A percentile compares a stretch with the other conserved stretches of the same genome.
phyloP scores from a whole-genome alignment of 2,888 invertebrate species.

The Aplocera efformata region DNA sequence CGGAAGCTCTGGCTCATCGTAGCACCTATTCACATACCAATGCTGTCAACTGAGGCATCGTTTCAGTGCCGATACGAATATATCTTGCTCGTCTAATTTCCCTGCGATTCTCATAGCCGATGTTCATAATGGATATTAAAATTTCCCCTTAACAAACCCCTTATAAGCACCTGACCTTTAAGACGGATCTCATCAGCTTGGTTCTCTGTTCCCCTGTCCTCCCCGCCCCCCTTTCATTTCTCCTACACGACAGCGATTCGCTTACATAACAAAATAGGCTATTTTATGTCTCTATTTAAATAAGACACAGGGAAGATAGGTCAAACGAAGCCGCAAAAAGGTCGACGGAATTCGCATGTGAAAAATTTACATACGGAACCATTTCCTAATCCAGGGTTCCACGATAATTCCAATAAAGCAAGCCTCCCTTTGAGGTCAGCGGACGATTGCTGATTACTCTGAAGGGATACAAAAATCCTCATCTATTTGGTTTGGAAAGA shows the following conservation, averaged over 20 bases:
- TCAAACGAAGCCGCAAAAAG: slow-evolving; percentile 28
- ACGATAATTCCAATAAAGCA: slow-evolving; percentile 29
- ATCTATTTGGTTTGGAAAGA: slow-evolving; percentile 15
- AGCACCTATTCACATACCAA: too few relatives aligned
- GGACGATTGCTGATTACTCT: slow-evolving; percentile 18
- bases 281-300: slow-evolving; percentile 15
- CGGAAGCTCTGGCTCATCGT: too few relatives aligned
- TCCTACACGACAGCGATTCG: neutral
- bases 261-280: slow-evolving; percentile 8
- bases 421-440: slow-evolving; percentile 24
- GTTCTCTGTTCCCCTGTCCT: neutral
- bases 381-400: slow-evolving; percentile 27
- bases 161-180: too few relatives aligned
- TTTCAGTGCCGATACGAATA: too few relatives aligned
- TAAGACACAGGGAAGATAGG: slow-evolving; percentile 22
- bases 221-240: neutral
- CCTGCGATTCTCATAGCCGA: too few relatives aligned
- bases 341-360: slow-evolving; percentile 28
- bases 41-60: too few relatives aligned
- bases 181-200: too few relatives aligned
- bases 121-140: too few relatives aligned
- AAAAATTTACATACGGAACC: slow-evolving; percentile 29
- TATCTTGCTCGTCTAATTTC: too few relatives aligned
- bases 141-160: too few relatives aligned
- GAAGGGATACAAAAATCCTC: slow-evolving; percentile 20